These are phyloP conservation scores for Macrophya alboannulata DNA, from an alignment of 2,888 invertebrate species.

Conservation along the genomic window DNA sequence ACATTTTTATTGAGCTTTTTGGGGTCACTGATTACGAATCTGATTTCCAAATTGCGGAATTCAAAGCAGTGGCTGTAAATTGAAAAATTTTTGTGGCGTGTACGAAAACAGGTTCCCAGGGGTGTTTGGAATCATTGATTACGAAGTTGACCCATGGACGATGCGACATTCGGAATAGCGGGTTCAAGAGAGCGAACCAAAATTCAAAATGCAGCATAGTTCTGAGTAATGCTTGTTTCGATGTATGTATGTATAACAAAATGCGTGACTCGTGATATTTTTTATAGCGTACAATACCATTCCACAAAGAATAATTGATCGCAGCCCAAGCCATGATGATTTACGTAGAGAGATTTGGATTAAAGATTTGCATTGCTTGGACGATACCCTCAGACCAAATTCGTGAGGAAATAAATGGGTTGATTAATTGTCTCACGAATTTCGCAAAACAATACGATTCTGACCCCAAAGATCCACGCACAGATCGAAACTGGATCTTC, in stretches of 20 bases:
- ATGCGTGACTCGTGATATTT: neutral
- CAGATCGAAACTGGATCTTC: conserved; percentile 30
- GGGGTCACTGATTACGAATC: neutral
- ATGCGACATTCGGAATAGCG: neutral
- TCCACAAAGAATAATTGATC: neutral
- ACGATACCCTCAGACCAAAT: neutral
- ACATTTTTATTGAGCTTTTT: neutral
- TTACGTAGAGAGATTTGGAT: conserved; percentile 2
- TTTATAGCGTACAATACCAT: neutral
- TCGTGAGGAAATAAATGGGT: neutral
- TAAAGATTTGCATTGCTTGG: neutral
- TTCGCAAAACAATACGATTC: neutral
- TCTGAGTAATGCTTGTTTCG: neutral
- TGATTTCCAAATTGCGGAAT: neutral
- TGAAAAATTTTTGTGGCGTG: neutral
- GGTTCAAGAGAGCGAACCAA: neutral
- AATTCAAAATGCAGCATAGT: neutral
- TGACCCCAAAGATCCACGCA: conserved; percentile 19
- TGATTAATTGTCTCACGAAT: neutral
- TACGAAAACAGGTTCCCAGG: neutral
- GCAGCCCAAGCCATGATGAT: conserved; percentile 1
- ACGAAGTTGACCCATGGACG: neutral
- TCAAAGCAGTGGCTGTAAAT: neutral
- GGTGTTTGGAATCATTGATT: neutral
- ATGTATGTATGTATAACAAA: neutral